Percentiles rank a stretch among this genome's conserved stretches.
Conservation (phyloP, 2,888 invertebrate genomes). For the Sycophila texana region DNA sequence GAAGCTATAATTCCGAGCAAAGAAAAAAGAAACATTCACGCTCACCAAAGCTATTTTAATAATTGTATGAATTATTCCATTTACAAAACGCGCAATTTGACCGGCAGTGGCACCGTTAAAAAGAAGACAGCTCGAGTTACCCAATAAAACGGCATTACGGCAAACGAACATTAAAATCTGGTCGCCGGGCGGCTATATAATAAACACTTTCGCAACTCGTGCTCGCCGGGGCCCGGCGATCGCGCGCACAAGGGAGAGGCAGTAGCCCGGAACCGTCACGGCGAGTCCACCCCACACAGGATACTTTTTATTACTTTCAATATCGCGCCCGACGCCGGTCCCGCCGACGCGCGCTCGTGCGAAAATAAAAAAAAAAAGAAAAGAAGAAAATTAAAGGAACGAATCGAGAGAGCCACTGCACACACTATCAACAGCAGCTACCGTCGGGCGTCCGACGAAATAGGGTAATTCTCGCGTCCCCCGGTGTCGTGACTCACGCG, state of each 20-base stretch:
- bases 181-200: conserved; percentile 1
- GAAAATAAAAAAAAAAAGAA: background rate
- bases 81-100: too few relatives aligned
- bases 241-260: conserved; percentile 8
- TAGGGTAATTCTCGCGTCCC: conserved; percentile 6
- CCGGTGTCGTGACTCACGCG: conserved; percentile 3
- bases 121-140: too few relatives aligned
- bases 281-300: conserved; percentile 22
- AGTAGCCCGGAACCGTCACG: conserved; percentile 38
- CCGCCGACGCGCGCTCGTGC: conserved; percentile 13
- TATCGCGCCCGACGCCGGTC: conserved; percentile 20
- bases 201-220: conserved; percentile 14
- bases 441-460: background rate
- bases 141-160: too few relatives aligned
- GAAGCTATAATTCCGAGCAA: too few relatives aligned
- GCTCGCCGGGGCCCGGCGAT: background rate
- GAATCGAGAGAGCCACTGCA: background rate
- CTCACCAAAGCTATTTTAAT: too few relatives aligned
- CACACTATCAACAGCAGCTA: background rate
- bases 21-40: too few relatives aligned
- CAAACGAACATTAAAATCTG: background rate
- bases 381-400: background rate
- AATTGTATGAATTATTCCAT: too few relatives aligned
- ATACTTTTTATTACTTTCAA: conserved; percentile 52
- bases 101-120: too few relatives aligned